Evolutionary conservation across 2,113 vertebrate genomes (phyloP).

Genomic region (Phyllopteryx taeniolatus): DNA sequence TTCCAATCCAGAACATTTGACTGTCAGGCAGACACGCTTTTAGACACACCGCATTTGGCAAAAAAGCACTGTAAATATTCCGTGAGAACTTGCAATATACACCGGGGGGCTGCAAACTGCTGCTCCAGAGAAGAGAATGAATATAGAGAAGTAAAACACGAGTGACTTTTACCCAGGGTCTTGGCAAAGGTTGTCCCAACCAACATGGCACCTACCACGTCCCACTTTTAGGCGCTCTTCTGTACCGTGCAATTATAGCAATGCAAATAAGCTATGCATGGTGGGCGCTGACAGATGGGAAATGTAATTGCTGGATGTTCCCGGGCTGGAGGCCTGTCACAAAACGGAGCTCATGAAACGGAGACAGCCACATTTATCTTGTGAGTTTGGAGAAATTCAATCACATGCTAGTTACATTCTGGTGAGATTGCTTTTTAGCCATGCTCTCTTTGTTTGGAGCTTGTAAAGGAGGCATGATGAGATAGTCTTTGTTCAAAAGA

Average conservation of each 20-base stretch:
- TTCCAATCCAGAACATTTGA: no score
- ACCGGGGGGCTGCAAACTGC: neutral
- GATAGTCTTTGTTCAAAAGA: neutral
- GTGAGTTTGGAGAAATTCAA: constrained; percentile 55
- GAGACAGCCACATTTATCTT: constrained; percentile 64
- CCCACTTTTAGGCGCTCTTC: constrained; percentile 11
- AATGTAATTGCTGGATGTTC: constrained; percentile 70
- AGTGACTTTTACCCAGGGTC: neutral
- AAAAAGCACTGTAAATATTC: neutral
- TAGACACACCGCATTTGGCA: no score
- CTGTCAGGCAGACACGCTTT: no score
- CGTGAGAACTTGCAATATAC: no score
- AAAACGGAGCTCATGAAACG: constrained; percentile 57
- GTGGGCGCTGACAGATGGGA: constrained; percentile 58
- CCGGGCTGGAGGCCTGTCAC: constrained; percentile 52
- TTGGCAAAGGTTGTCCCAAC: constrained; percentile 21
- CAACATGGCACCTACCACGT: constrained; percentile 56
- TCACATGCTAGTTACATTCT: constrained; percentile 56
- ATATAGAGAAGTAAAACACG: neutral
- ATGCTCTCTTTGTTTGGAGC: neutral
- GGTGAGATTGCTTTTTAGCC: constrained; percentile 34
- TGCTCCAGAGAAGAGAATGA: neutral
- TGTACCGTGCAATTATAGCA: constrained; percentile 65
- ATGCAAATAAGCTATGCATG: constrained; percentile 66
- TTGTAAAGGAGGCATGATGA: neutral